Evolutionary conservation across 2,888 invertebrate species (phyloP).

Genomic region (Volucella inflata): DNA sequence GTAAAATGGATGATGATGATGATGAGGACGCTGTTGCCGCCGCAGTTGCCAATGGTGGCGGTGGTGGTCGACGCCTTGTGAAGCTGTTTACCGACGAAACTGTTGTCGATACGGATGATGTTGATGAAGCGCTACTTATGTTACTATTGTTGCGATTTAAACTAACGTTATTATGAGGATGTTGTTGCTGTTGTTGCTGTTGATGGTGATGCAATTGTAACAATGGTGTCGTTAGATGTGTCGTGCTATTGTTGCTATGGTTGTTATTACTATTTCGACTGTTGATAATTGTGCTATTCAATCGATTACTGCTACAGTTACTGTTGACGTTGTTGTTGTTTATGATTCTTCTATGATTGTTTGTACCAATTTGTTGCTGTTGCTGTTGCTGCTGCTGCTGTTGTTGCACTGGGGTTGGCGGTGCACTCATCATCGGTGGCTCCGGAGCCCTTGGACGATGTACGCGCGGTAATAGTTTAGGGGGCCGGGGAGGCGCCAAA

Average conservation of each 20-base stretch:
- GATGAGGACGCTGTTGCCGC: conserved; percentile 76
- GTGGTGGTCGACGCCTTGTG: conserved; percentile 81
- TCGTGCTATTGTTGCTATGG: conserved; percentile 73
- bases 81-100: conserved; percentile 81
- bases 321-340: conserved; percentile 52
- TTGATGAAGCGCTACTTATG: conserved; percentile 79
- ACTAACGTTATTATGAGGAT: conserved; percentile 61
- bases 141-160: conserved; percentile 81
- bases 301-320: conserved; percentile 49
- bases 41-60: conserved; percentile 77
- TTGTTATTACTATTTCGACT: conserved; percentile 72
- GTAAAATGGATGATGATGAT: conserved; percentile 79
- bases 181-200: conserved; percentile 75
- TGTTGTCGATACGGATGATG: conserved; percentile 80
- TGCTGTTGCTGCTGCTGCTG: conserved; percentile 69
- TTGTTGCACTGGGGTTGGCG: conserved; percentile 77
- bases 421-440: conserved; percentile 85
- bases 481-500: conserved; percentile 90
- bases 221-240: conserved; percentile 62
- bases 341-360: conserved; percentile 62
- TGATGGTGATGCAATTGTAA: conserved; percentile 69
- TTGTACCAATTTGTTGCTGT: conserved; percentile 68
- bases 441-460: conserved; percentile 86
- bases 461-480: conserved; percentile 89
- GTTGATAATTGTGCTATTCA: conserved; percentile 48